Evolutionary conservation across 2,797 vertebrate genomes (phyloP).

Genomic region (Enteromius paludinosus): DNA sequence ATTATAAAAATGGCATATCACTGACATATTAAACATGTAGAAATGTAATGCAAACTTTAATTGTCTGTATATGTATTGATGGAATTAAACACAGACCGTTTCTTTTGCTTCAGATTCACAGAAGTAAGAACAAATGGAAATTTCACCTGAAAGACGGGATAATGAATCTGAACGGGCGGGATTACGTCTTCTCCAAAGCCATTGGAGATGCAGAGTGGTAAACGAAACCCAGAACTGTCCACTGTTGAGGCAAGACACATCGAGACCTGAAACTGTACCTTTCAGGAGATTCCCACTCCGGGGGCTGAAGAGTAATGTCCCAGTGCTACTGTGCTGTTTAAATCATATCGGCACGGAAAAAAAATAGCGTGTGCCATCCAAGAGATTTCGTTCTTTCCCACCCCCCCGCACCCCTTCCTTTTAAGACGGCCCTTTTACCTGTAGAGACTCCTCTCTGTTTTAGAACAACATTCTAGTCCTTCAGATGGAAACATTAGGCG

Average conservation of each 20-base stretch:
- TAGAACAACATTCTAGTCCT: constrained; percentile 30
- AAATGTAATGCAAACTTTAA: neutral
- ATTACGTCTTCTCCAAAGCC: constrained; percentile 99
- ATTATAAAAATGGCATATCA: neutral
- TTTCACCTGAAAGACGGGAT: constrained; percentile 99
- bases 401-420: neutral
- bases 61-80: neutral
- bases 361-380: constrained; percentile 31
- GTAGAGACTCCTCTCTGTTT: constrained; percentile 1
- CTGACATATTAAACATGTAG: neutral
- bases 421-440: constrained; percentile 21
- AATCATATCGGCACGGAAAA: constrained; percentile 45
- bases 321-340: constrained; percentile 55
- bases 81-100: neutral
- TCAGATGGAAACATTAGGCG: constrained; percentile 24
- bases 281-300: constrained; percentile 64
- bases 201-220: constrained; percentile 99
- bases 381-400: neutral
- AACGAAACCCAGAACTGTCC: constrained; percentile 70
- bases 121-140: constrained; percentile 99
- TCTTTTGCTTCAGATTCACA: constrained; percentile 87
- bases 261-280: constrained; percentile 73
- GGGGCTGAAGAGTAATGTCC: constrained; percentile 36
- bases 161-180: constrained; percentile 99
- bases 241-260: constrained; percentile 67